Evolutionary conservation across 2,797 vertebrate genomes (phyloP), one percentile per base, ranked within the genome.

Genomic region (Glossophaga mutica): DNA sequence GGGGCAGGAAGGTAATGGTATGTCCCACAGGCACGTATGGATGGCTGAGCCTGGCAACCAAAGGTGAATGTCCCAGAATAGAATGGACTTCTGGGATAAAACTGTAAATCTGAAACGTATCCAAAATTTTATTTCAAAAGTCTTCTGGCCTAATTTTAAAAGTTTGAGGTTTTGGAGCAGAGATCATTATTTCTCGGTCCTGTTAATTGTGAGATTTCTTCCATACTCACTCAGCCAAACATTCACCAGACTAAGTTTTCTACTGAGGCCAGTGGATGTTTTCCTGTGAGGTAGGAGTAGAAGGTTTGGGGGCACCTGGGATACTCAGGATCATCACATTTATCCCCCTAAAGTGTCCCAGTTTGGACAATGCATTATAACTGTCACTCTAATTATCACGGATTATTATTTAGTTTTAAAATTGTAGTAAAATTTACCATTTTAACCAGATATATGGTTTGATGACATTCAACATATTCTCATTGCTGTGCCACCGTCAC

Each of bases 11-110:
- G 74, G 29, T 22, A 4, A 39, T 48, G 0, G 19, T 44, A 9
- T 24, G 9, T 9, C 7, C 11, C 26, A 15, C 10, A 0, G 4
- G 9, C 1, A 1, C 0, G 0, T 16, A 11, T 10, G 26, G 9
- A 16, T 1, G 9, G 7, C 34, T 19, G 39, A 81, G 22, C 19
- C 16, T 0, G 15, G 81, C 16, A 71, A 19, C 29, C 21, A 1
- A n/a, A 52, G n/a, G 46, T 46, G 7, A n/a, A 15, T 1, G 22
- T 77, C 22, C 9, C 1, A 4, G 24, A 37, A 6, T 44, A 59
- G 50, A 50, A n/a, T 16, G 32, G 62, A 18, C 42, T 78, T 87
- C 76, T 52, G 44, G 32, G 14, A 48, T 79, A 34, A 87, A 96
- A 22, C 32, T 7, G 57, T 16, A 52, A 37, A 65, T 55, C 16